Evolutionary conservation across 92 coral and sea anemone genomes (phyloP).

Genomic region (Parazoanthus atlanticus): DNA sequence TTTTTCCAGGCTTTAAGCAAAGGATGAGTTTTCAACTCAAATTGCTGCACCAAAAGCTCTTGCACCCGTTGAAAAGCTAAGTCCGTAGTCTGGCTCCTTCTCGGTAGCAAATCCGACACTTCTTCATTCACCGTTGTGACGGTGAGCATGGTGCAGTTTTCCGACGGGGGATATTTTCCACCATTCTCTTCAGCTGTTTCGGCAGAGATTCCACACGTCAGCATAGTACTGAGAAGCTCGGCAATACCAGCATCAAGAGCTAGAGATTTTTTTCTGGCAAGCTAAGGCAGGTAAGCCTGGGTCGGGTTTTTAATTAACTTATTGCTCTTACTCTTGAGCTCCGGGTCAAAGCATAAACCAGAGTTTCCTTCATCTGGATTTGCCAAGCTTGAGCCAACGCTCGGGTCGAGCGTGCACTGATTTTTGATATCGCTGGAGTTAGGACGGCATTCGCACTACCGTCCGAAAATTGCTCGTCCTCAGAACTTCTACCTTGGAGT

Average conservation of each 20-base stretch:
- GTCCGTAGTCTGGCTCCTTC: slow-evolving; percentile 40
- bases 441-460: neutral
- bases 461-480: neutral
- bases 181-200: neutral
- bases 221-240: neutral
- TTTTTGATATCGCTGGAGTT: neutral
- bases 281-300: neutral
- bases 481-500: neutral
- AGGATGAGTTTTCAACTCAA: no score
- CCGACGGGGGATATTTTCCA: neutral
- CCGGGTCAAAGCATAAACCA: neutral
- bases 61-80: slow-evolving; percentile 38
- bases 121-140: slow-evolving; percentile 29
- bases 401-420: neutral
- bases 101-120: slow-evolving; percentile 21
- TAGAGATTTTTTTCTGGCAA: neutral
- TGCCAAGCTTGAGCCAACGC: neutral
- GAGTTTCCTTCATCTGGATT: neutral
- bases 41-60: no score
- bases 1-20: no score
- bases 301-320: neutral
- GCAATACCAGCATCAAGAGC: neutral
- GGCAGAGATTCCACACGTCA: neutral
- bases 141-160: neutral
- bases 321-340: neutral